These are phyloP conservation scores for Oncorhynchus nerka DNA, from an alignment of 2,113 vertebrate species.

Conservation along the genomic window DNA sequence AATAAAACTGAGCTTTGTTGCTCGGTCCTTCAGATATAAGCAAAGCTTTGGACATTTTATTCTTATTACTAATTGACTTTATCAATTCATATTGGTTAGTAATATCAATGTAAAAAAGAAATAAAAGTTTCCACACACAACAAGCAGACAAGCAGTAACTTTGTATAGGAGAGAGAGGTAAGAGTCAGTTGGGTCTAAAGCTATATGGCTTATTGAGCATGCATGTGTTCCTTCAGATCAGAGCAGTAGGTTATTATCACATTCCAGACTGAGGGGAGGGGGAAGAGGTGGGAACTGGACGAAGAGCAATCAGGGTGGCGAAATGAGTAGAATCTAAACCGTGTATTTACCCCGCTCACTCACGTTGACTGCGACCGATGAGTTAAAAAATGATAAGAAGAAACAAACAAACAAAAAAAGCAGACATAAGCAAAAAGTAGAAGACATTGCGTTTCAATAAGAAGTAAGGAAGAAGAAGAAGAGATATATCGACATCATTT, in stretches of 20 bases:
- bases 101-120: slow-evolving; percentile 42
- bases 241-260: slow-evolving; percentile 24
- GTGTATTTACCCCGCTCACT: slow-evolving; percentile 96
- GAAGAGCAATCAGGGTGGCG: slow-evolving; percentile 64
- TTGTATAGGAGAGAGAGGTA: slow-evolving; percentile 34
- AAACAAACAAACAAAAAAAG: slow-evolving; percentile 75
- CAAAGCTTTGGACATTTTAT: slow-evolving; percentile 54
- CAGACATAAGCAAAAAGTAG: slow-evolving; percentile 85
- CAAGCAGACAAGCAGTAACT: slow-evolving; percentile 56
- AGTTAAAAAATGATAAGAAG: slow-evolving; percentile 75
- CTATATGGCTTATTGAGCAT: slow-evolving; percentile 55
- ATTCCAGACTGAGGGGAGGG: background rate
- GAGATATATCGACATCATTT: slow-evolving; percentile 49
- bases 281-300: slow-evolving; percentile 4
- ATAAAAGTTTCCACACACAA: slow-evolving; percentile 55
- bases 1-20: slow-evolving; percentile 38
- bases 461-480: slow-evolving; percentile 49
- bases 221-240: slow-evolving; percentile 58
- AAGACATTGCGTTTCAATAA: slow-evolving; percentile 81
- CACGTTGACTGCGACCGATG: slow-evolving; percentile 94
- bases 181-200: slow-evolving; percentile 43
- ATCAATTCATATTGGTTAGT: slow-evolving; percentile 48
- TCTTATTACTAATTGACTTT: slow-evolving; percentile 15
- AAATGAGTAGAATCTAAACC: slow-evolving; percentile 78
- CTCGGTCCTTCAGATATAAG: slow-evolving; percentile 35